Evolutionary conservation across 2,797 vertebrate species (phyloP).

Genomic region (Graptemys geographica): DNA sequence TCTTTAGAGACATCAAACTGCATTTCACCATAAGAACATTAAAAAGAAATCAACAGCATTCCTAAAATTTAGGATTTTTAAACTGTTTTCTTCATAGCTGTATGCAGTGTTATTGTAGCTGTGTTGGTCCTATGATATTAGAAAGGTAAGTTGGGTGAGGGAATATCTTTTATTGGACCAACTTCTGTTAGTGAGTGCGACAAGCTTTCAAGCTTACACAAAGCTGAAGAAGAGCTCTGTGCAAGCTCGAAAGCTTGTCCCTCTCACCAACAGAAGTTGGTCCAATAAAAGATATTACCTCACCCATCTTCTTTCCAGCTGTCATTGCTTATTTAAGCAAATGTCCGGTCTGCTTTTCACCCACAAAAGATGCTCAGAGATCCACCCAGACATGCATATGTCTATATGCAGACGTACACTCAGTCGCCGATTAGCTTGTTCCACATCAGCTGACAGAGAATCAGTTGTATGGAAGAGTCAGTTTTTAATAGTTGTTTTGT

Average conservation of each 20-base stretch:
- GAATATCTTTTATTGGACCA: background rate
- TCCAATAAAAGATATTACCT: background rate
- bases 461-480: background rate
- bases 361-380: background rate
- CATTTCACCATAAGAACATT: background rate
- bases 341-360: background rate
- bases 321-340: background rate
- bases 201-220: background rate
- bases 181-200: background rate
- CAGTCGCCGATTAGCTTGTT: no score
- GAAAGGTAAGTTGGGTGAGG: background rate
- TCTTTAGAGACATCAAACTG: background rate
- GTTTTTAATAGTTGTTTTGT: background rate
- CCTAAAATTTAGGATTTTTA: background rate
- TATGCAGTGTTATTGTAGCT: background rate
- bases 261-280: background rate
- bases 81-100: background rate
- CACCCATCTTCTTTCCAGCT: background rate
- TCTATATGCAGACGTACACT: background rate
- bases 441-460: background rate
- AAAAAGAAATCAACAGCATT: background rate
- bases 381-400: background rate
- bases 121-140: background rate
- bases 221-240: background rate
- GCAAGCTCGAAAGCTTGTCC: background rate